A percentile compares a stretch with the other conserved stretches of the same genome.
Evolutionary conservation across 2,797 vertebrate species (phyloP).

Genomic region (Anolis apletophallus): DNA sequence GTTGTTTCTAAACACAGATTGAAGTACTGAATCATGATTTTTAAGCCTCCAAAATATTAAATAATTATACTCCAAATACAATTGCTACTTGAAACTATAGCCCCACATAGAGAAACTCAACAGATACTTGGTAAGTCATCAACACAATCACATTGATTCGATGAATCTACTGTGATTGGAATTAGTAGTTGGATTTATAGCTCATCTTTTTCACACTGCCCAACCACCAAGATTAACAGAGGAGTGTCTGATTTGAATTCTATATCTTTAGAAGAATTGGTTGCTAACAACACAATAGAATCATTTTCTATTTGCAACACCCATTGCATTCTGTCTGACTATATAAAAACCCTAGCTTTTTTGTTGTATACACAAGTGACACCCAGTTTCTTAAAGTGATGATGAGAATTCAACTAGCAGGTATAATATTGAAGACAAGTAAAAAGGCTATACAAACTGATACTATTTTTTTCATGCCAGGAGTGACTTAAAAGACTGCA

Average conservation of each 20-base stretch:
- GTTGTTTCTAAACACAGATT: background rate
- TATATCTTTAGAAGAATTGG: background rate
- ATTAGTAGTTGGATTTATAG: too few species aligned
- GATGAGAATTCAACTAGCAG: background rate
- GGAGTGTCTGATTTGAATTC: background rate
- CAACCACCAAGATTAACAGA: background rate
- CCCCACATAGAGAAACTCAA: too few species aligned
- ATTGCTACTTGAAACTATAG: too few species aligned
- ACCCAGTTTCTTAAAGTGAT: background rate
- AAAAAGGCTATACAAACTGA: background rate
- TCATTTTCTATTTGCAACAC: too few species aligned
- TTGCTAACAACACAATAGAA: background rate
- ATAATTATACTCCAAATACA: too few species aligned
- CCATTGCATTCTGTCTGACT: too few species aligned
- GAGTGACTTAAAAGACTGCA: too few species aligned
- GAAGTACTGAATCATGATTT: background rate
- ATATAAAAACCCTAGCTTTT: too few species aligned
- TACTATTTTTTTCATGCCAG: too few species aligned
- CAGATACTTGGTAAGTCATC: too few species aligned
- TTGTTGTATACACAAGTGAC: background rate
- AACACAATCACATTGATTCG: too few species aligned
- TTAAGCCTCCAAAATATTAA: background rate
- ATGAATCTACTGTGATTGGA: too few species aligned
- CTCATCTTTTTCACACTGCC: background rate
- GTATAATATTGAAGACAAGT: background rate